Evolutionary conservation across 2,888 invertebrate species (phyloP).

Genomic region (Myopa tessellatipennis): DNA sequence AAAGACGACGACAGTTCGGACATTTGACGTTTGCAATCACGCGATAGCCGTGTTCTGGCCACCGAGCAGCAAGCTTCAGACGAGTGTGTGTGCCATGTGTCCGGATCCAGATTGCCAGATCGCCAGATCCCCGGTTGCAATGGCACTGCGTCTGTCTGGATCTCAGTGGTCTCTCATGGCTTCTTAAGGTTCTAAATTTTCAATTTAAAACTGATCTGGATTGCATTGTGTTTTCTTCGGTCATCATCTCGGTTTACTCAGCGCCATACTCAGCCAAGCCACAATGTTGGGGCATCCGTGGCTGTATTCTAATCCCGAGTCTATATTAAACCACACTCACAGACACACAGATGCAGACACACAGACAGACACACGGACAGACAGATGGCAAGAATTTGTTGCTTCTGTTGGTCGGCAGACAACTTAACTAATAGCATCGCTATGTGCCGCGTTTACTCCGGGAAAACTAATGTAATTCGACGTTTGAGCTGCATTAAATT

Average conservation of each 20-base stretch:
- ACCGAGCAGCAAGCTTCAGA: not conserved
- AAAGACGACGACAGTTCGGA: constrained; percentile 42
- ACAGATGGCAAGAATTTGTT: not conserved
- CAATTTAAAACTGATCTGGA: too few species aligned
- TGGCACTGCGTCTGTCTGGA: too few species aligned
- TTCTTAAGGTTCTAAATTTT: too few species aligned
- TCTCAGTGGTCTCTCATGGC: too few species aligned
- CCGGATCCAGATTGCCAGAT: not conserved
- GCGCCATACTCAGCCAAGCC: not conserved
- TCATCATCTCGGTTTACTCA: not conserved
- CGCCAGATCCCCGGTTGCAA: too few species aligned
- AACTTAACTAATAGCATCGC: constrained; percentile 27
- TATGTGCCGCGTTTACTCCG: not conserved
- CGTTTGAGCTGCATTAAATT: constrained; percentile 31
- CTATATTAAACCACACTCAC: not conserved
- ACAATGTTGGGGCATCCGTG: not conserved
- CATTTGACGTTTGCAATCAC: constrained; percentile 44
- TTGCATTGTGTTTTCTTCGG: too few species aligned
- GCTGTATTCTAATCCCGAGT: too few species aligned
- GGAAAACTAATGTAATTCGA: constrained; percentile 28
- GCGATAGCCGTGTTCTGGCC: constrained; percentile 37
- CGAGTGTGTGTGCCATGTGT: not conserved
- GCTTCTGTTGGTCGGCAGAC: constrained; percentile 19
- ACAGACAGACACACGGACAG: too few species aligned
- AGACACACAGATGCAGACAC: not conserved